Conservation (phyloP, 2,797 vertebrate species). For the Scleropages formosus region DNA sequence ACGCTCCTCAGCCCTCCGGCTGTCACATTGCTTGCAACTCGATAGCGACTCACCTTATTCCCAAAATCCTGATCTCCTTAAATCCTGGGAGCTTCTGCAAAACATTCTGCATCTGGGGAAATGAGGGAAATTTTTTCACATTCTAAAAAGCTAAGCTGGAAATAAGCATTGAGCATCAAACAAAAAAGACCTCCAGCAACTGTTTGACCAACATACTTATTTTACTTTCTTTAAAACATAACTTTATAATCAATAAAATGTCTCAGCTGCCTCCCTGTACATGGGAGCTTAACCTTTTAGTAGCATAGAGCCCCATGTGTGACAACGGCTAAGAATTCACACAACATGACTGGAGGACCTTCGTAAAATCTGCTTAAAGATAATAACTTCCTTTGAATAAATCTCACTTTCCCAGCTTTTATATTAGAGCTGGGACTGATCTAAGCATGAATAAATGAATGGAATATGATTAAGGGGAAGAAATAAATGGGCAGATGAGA, state of each 20-base stretch:
- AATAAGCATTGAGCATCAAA: background rate
- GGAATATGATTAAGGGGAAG: conserved; percentile 13
- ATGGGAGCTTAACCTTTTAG: background rate
- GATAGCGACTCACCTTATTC: conserved; percentile 77
- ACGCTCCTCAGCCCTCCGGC: background rate
- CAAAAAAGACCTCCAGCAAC: background rate
- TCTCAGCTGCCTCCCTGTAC: background rate
- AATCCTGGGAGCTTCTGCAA: conserved; percentile 85
- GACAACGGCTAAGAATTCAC: background rate
- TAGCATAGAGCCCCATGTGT: background rate
- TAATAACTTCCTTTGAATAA: background rate
- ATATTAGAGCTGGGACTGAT: background rate
- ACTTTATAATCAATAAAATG: background rate
- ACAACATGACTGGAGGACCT: conserved; percentile 1
- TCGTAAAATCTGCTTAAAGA: background rate
- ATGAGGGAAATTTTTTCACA: conserved; percentile 29
- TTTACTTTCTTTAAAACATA: background rate
- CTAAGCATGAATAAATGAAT: conserved; percentile 20
- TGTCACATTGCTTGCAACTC: background rate
- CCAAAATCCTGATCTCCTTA: conserved; percentile 74
- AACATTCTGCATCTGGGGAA: conserved; percentile 78
- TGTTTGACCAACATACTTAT: background rate
- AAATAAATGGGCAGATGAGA: conserved; percentile 33
- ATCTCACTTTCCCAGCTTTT: background rate
- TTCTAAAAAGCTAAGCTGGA: background rate